Base-by-base conservation (phyloP, 2,888 invertebrate species). In the Rhamphomyia laevipes region DNA sequence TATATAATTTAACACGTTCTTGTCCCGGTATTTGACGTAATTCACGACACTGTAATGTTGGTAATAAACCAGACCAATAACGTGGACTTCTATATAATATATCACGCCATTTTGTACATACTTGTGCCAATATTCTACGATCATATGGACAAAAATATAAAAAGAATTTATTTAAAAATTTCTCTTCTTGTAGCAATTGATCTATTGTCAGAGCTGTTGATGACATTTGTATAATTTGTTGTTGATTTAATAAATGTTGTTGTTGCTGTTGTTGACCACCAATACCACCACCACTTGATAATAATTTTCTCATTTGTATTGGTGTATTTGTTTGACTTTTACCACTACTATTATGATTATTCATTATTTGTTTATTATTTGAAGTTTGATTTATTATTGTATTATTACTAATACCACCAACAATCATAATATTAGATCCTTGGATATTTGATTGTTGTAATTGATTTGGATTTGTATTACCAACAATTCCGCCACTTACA, bases 21-120 rank as follows among this genome's bases (percentile, higher is more conserved):
- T 73, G 71, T 54, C 70, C 68, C 42, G 77, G 70, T 63, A 81
- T 74, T 40, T 76, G 73, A 45, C 88, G 76, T 54, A 88, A 71
- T 61, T 92, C 90, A 45, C 89, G 81, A 70, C 91, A 93, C 61
- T 89, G 85, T 43, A 94, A 74, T 48, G 88, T 85, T 1, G 92
- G 91, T 58, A 87, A 75, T 47, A 93, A 75, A 3, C 90, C 89
- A 31, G 78, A 76, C 94, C 94, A 95, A 73, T 84, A 89, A 47
- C 84, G 77, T n/a, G 86, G 86, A 58, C 85, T 81, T 49, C 89
- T 80, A 71, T 95, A 95, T 48, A 94, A 73, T 49, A 89, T 76
- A 65, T 92, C 90, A 53, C 90, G 79, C 94, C 94, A 95, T 64
- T 82, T 77, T 53, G 79, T 77, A 72, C 92, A 93, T 49, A 91